phyloP scores from a whole-genome alignment of 1,140 invertebrate species.

The Saccostrea glomerata region DNA sequence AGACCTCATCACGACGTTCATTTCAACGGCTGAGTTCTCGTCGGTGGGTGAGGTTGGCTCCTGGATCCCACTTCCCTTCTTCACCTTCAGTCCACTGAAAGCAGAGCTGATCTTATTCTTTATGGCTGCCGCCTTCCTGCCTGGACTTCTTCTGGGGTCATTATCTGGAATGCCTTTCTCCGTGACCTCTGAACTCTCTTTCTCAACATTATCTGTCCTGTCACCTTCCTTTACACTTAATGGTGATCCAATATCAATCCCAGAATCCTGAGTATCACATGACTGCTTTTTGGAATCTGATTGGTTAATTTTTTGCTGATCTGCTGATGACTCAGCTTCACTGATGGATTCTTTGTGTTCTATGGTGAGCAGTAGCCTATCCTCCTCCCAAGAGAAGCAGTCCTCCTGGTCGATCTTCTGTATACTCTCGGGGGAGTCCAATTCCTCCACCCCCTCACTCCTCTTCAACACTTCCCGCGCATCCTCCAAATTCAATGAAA shows the following conservation, averaged over 20 bases:
- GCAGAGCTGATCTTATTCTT: slow-evolving; percentile 69
- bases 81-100: slow-evolving; percentile 39
- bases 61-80: not conserved
- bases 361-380: slow-evolving; percentile 71
- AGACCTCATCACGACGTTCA: slow-evolving; percentile 20
- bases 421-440: slow-evolving; percentile 76
- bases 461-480: slow-evolving; percentile 37
- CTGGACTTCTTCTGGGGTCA: slow-evolving; percentile 48
- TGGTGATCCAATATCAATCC: not conserved
- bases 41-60: not conserved
- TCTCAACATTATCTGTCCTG: not conserved
- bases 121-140: slow-evolving; percentile 61
- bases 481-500: slow-evolving; percentile 53
- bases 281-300: slow-evolving; percentile 18
- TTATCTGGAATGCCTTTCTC: not conserved
- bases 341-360: slow-evolving; percentile 48
- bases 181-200: not conserved
- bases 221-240: not conserved
- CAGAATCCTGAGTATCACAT: slow-evolving; percentile 13
- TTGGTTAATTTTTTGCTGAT: slow-evolving; percentile 2
- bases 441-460: slow-evolving; percentile 70
- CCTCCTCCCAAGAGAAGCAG: slow-evolving; percentile 77
- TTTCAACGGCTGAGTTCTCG: slow-evolving; percentile 38
- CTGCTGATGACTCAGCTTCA: slow-evolving; percentile 36
- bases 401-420: slow-evolving; percentile 75